Conservation (phyloP, 2,113 vertebrate genomes). For the Syrrhaptes paradoxus region DNA sequence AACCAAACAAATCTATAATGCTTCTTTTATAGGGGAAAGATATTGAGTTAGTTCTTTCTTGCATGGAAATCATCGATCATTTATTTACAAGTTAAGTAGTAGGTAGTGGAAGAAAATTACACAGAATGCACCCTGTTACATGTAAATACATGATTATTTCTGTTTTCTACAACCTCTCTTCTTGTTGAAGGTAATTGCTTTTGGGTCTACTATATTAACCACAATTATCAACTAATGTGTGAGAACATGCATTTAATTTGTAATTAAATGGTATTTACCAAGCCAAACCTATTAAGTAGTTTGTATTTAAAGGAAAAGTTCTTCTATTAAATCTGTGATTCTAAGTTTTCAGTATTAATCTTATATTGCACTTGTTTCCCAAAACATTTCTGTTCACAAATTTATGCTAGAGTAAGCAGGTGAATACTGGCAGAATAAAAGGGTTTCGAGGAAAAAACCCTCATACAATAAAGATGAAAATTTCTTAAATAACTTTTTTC, state of each 20-base stretch:
- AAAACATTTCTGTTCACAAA: not conserved
- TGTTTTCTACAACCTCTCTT: not conserved
- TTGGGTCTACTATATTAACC: not conserved
- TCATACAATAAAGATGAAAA: not conserved
- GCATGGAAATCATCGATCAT: not conserved
- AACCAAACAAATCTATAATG: not conserved
- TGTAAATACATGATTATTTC: not conserved
- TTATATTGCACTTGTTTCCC: not conserved
- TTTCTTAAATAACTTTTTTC: not conserved
- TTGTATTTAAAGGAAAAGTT: not conserved
- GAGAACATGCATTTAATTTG: not conserved
- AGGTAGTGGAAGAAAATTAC: not conserved
- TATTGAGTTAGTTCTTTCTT: not conserved
- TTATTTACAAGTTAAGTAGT: not conserved
- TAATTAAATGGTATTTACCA: not conserved
- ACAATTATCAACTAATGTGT: constrained; percentile 1
- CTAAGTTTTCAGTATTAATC: not conserved
- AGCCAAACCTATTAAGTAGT: not conserved
- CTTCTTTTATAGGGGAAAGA: not conserved
- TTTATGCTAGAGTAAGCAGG: not conserved
- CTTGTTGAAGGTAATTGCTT: constrained; percentile 35
- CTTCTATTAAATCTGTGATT: not conserved
- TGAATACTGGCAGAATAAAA: not conserved
- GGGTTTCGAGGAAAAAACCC: not conserved
- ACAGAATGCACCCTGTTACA: not conserved